These are phyloP conservation scores for Mamestra brassicae DNA, from an alignment of 2,888 invertebrate species.

Conservation along the genomic window DNA sequence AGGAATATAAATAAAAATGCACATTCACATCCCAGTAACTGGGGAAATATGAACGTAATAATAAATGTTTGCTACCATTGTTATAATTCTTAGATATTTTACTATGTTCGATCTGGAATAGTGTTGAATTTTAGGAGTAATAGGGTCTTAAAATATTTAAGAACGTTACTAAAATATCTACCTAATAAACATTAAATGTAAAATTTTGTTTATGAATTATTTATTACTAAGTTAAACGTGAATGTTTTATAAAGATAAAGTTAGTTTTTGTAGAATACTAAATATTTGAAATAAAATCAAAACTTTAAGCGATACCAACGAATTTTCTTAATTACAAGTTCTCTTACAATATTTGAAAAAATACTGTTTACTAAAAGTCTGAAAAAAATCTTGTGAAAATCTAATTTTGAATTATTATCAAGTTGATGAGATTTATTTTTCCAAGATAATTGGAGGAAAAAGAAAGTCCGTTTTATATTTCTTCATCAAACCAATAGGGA, in stretches of 20 bases:
- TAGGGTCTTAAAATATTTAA: not conserved
- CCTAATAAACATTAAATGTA: not conserved
- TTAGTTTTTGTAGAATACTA: constrained; percentile 1
- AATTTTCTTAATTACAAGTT: not conserved
- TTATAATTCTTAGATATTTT: constrained; percentile 17
- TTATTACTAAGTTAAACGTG: constrained; percentile 2
- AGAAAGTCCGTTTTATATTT: not conserved
- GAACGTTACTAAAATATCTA: not conserved
- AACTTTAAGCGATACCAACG: not conserved
- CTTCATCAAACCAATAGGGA: constrained; percentile 18
- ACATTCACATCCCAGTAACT: no score
- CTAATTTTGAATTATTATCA: not conserved
- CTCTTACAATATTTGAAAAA: not conserved
- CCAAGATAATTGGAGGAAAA: not conserved
- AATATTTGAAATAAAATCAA: constrained; percentile 4
- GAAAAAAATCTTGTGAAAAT: not conserved
- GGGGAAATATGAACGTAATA: no score
- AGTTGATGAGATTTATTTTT: not conserved
- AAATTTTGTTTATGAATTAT: not conserved
- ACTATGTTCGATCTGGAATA: not conserved
- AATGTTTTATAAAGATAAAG: constrained; percentile 1
- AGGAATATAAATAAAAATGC: no score
- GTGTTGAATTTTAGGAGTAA: constrained; percentile 11
- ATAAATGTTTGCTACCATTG: no score
- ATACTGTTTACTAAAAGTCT: no score